These are phyloP conservation scores for Phoxinus phoxinus DNA, from an alignment of 2,113 vertebrate genomes.

Conservation along the genomic window DNA sequence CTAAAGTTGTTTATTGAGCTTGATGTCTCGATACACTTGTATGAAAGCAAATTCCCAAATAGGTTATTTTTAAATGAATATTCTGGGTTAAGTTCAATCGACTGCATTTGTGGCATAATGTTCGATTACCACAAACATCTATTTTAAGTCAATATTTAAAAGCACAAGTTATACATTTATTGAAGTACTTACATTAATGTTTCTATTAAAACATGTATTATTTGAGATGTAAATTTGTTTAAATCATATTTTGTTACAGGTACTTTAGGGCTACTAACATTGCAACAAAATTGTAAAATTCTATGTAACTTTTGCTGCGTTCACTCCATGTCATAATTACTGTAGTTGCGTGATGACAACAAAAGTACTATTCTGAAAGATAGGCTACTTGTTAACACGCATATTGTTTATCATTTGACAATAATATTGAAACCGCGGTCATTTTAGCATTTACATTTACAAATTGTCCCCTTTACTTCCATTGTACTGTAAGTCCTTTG, in stretches of 20 bases:
- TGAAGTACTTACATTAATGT: background rate
- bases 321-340: no score
- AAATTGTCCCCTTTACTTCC: background rate
- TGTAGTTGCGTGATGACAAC: no score
- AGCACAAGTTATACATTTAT: background rate
- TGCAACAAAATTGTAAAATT: background rate
- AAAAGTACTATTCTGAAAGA: no score
- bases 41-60: background rate
- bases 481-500: background rate
- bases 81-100: background rate
- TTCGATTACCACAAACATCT: background rate
- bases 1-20: background rate
- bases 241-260: background rate
- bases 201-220: background rate
- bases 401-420: background rate
- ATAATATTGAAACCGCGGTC: background rate
- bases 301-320: background rate
- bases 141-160: background rate
- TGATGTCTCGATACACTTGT: background rate
- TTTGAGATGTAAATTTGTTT: background rate
- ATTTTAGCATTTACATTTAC: background rate
- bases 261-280: background rate
- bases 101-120: background rate
- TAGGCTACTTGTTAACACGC: no score
- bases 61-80: background rate